Conservation (phyloP, 2,797 vertebrate genomes). For the Xiphophorus birchmanni region DNA sequence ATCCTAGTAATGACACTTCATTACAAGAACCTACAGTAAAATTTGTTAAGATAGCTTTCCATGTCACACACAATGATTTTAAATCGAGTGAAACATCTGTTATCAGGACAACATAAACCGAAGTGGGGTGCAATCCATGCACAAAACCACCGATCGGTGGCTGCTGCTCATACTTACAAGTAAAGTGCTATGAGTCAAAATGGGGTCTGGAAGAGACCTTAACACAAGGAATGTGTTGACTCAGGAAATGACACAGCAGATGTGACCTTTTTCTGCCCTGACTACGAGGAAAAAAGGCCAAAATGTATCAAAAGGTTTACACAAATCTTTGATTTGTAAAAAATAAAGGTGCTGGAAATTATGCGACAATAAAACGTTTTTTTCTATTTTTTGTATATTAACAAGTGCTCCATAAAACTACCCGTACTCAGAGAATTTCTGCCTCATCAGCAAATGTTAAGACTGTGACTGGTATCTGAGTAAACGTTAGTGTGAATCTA, state of each 20-base stretch:
- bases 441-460: slow-evolving; percentile 13
- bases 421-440: not conserved
- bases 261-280: slow-evolving; percentile 73
- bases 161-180: slow-evolving; percentile 75
- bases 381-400: not conserved
- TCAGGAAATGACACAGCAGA: slow-evolving; percentile 84
- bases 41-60: slow-evolving; percentile 3
- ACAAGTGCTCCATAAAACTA: not conserved
- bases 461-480: slow-evolving; percentile 19
- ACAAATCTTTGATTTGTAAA: slow-evolving; percentile 33
- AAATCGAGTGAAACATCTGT: not conserved
- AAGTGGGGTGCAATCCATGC: slow-evolving; percentile 63
- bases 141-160: slow-evolving; percentile 35
- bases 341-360: not conserved
- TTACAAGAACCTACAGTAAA: slow-evolving; percentile 8
- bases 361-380: not conserved
- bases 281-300: slow-evolving; percentile 77
- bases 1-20: slow-evolving; percentile 17
- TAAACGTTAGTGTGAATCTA: slow-evolving; percentile 22
- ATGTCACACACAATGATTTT: not conserved
- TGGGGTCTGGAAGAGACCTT: slow-evolving; percentile 37
- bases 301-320: slow-evolving; percentile 46
- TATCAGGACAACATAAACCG: not conserved
- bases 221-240: slow-evolving; percentile 66
- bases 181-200: slow-evolving; percentile 58